Evolutionary conservation across 2,888 invertebrate genomes (phyloP), one percentile per base, ranked within the genome.

Genomic region (Lithophane leautieri): DNA sequence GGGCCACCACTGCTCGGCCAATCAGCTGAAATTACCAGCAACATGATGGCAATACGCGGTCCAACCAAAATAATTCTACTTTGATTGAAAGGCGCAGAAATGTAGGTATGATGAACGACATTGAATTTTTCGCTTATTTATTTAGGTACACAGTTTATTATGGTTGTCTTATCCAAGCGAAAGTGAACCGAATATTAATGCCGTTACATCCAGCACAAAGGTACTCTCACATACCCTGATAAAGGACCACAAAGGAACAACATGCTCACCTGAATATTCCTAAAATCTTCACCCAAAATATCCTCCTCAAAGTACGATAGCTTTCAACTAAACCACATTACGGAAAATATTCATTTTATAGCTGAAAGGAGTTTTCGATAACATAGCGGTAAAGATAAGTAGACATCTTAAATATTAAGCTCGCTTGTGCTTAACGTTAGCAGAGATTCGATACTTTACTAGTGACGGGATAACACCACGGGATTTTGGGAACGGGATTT

Each of bases 351-450:
- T 70, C 73, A 75, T 72, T 75, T 75, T 76, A 75, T 70, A 71
- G 65, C 72, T 40, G 60, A 71, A 72, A 73, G 62, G 78, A 78
- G 76, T 81, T 70, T 14, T 47, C 77, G 83, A 86, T 85, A 87
- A 79, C 82, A 70, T 40, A 63, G 71, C 79, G 65, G 68, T 87
- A 81, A 85, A 85, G 87, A 87, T 87, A 87, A 85, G 74, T 54
- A 72, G 42, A 71, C 77, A 82, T 86, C 79, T 85, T 81, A 78
- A 86, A 83, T 85, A 86, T 83, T 86, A 82, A 83, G 73, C 52
- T 40, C 73, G 70, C 81, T 68, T 75, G 72, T 75, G 73, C 84
- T 84, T 81, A 81, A 71, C 47, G 74, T 76, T 67, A 82, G 81
- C 82, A 47, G 73, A 71, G 73, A 73, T 83, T 80, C 83, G 83